Base-by-base conservation (phyloP, 2,113 vertebrate species). In the Dolichallabes microphthalmus region DNA sequence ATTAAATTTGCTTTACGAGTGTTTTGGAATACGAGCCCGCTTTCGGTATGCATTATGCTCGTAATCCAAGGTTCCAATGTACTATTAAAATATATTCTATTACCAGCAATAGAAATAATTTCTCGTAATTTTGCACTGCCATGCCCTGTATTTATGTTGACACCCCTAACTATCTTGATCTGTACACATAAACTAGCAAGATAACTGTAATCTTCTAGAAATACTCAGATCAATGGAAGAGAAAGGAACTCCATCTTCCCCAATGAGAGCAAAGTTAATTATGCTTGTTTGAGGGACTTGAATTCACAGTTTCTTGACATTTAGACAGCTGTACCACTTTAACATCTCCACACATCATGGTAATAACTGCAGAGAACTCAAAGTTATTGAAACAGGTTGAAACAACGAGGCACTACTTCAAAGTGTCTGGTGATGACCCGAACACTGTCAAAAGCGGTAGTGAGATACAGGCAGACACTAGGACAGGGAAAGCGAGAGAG, bases 381-480 rank as follows among this genome's bases (percentile, higher is more conserved):
- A 35, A 35, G 8, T 3, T 71, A 19, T 71, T 7, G 7, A 71
- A 14, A 32, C 68, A 71, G 66, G 2, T 19, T 69, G 30, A 27
- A 35, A 69, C 6, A 69, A 69, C 0, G 2, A 39, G 20, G 19
- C 19, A 71, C 19, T 71, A 71, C 68, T 45, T 71, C 35, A 39
- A 71, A 71, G 32, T 45, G 32, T 25, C 22, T 1, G 4, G 39
- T 50, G 20, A 74, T 22, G 9, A 74, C 10, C 7, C 52, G 3
- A 75, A 57, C 57, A 53, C 50, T 53, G 52, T 78, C 53, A 20
- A 30, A 57, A 5, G 57, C 3, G 17, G 35, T 32, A 35, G 55
- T 12, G 15, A 58, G 19, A 85, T 66, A 66, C 13, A 61, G 82
- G 63, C 45, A 84, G 57, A 74, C 32, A 75, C 32, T 11, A 53